Evolutionary conservation across 2,113 vertebrate genomes (phyloP).

Genomic region (Cochlearius cochlearius): DNA sequence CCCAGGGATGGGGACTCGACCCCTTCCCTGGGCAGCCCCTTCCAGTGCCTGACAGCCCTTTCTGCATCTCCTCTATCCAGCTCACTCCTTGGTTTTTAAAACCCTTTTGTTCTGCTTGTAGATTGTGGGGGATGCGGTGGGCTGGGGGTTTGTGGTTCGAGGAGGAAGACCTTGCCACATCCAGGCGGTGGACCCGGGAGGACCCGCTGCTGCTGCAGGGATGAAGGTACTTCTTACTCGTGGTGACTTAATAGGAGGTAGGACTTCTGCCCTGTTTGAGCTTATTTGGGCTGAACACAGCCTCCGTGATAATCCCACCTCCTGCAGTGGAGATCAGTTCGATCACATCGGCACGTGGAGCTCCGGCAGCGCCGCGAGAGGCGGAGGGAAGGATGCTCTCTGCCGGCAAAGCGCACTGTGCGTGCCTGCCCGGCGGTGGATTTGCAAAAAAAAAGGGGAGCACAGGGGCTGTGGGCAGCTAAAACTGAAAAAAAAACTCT

Average conservation of each 20-base stretch:
- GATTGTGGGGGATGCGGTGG: slow-evolving; percentile 86
- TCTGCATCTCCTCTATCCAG: not conserved
- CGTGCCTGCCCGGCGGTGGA: not conserved
- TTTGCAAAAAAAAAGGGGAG: not conserved
- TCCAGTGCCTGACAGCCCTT: too few species aligned
- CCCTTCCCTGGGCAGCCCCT: too few species aligned
- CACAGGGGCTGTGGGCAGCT: not conserved
- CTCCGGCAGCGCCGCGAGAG: not conserved
- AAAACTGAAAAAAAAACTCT: not conserved
- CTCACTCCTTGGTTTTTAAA: not conserved
- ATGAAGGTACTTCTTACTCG: slow-evolving; percentile 75
- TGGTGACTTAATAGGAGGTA: not conserved
- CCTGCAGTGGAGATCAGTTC: not conserved
- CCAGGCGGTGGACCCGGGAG: slow-evolving; percentile 87
- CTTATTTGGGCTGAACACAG: not conserved
- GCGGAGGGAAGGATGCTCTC: not conserved
- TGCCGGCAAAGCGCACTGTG: rapidly evolving
- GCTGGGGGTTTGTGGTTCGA: slow-evolving; percentile 89
- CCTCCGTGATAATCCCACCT: not conserved
- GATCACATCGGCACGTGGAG: rapidly evolving
- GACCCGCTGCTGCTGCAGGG: slow-evolving; percentile 86
- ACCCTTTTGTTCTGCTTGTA: not conserved
- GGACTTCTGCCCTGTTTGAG: not conserved
- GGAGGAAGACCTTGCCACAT: slow-evolving; percentile 84
- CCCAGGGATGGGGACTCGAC: too few species aligned